phyloP scores from a whole-genome alignment of 2,888 invertebrate genomes.

The Branchellion lobata region DNA sequence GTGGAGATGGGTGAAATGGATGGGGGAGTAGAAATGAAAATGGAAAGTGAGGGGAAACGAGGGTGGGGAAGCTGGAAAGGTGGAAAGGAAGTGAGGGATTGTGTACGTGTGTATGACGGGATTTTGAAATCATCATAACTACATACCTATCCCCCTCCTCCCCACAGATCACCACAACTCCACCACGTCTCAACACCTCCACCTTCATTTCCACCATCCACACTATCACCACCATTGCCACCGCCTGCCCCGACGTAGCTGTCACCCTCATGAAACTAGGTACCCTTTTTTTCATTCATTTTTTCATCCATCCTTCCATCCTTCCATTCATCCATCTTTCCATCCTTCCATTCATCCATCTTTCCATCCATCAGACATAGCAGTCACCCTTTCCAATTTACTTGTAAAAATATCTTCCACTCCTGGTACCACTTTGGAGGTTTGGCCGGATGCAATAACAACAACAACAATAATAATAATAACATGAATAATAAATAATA shows the following conservation, averaged over 20 bases:
- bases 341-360: too few species aligned
- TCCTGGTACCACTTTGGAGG: background rate
- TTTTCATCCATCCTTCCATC: too few species aligned
- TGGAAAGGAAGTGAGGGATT: background rate
- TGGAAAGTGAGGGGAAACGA: too few species aligned
- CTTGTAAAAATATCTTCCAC: constrained; percentile 75
- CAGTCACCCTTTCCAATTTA: constrained; percentile 88
- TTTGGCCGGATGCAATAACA: background rate
- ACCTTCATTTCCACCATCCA: constrained; percentile 94
- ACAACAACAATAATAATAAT: too few species aligned
- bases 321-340: too few species aligned
- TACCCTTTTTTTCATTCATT: constrained; percentile 55
- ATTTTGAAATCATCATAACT: background rate
- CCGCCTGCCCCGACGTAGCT: constrained; percentile 89
- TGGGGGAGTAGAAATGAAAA: background rate
- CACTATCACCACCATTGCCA: constrained; percentile 93
- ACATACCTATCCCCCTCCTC: background rate
- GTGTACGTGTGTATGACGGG: background rate
- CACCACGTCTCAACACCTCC: constrained; percentile 86
- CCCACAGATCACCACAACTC: constrained; percentile 83
- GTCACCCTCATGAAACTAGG: constrained; percentile 84
- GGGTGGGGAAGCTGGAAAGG: constrained; percentile 67
- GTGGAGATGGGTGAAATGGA: background rate
- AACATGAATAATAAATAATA: too few species aligned
- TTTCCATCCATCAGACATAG: constrained; percentile 81